Base-by-base conservation (phyloP, 1,140 invertebrate genomes). In the Macrosteles quadrilineatus region DNA sequence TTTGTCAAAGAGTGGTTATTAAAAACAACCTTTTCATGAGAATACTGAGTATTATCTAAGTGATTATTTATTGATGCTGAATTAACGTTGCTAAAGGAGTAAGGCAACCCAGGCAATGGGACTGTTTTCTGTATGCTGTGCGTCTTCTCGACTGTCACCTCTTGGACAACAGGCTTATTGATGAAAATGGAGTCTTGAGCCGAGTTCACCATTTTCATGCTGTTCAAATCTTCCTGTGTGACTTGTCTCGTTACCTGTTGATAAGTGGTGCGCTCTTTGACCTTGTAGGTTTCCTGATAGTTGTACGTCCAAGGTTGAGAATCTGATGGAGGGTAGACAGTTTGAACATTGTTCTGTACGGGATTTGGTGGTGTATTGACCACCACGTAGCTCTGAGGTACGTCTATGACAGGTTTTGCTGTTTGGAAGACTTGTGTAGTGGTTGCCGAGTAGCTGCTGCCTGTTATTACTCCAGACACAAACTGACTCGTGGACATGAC, bases 401-500 rank as follows among this genome's bases (percentile, higher is more conserved):
- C 45, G 77, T 92, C 90, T 1, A 91, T 86, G 68, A 91, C 87
- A 0, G 90, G 91, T 79, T 92, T 93, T 70, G 90, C 91, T 0
- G 91, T 90, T 82, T 92, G 90, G 77, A 90, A 90, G 36, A 91
- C 88, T 81, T 93, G 91, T 0, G 91, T 93, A 3, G 91, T 90
- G 0, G 89, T 92, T 47, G 91, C 89, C 30, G 87, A 89, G 78
- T 91, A 92, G 78, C 90, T 92, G 74, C 90, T 91, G 73, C 89
- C 87, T 30, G 89, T 88, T 17, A 45, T 32, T 36, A 66, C 45
- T 19, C 63, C 67, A 11, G 90, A 87, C 29, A 92, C 86, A 77
- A 92, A 91, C 74, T 92, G 91, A 77, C 91, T 91, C 27, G 90
- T 91, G 23, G 89, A 91, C 90, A 92, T 92, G 0, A 92, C 90